Evolutionary conservation across 2,113 vertebrate species (phyloP), one percentile per base, ranked within the genome.

Genomic region (Regulus satrapa): DNA sequence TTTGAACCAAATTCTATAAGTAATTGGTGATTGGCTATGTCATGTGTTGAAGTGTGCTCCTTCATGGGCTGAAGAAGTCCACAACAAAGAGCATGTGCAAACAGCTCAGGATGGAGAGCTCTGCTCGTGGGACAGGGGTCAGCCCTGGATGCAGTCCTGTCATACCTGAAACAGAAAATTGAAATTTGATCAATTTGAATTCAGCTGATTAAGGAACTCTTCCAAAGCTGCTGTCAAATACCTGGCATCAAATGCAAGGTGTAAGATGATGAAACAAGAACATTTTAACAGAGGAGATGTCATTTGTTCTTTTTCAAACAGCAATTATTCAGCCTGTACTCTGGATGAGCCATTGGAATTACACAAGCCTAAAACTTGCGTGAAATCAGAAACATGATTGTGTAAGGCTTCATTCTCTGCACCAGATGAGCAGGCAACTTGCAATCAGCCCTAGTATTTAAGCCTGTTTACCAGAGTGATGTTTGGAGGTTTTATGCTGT

Each of bases 311-410:
- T 83, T 86, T 88, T 49, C 51, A 38, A 79, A 31, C 24, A 76
- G 20, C 55, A 83, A 11, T 91, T 96, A 74, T 77, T 95, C 64
- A 85, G 54, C 19, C 18, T 62, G 15, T 71, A 46, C 46, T 58
- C 67, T 73, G 58, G 46, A 76, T 73, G 63, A 92, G 26, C 63
- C 74, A 38, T 2, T 79, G 74, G 77, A 94, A 85, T 93, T 89
- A 75, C 21, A 89, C 29, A 83, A 68, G 26, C 56, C 76, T 94
- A 67, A 94, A 94, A 87, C 51, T 48, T 81, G 79, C 4, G 0
- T 90, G 76, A 92, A 95, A 95, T 96, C 94, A 95, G 88, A 91
- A 93, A 94, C 95, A 94, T 4, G 7, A 83, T 77, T 90, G 72
- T 46, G 79, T 86, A 67, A 62, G 51, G 23, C 43, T 85, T 93